Base-by-base conservation (phyloP, 2,888 invertebrate genomes). In the Pyrocoelia pectoralis region DNA sequence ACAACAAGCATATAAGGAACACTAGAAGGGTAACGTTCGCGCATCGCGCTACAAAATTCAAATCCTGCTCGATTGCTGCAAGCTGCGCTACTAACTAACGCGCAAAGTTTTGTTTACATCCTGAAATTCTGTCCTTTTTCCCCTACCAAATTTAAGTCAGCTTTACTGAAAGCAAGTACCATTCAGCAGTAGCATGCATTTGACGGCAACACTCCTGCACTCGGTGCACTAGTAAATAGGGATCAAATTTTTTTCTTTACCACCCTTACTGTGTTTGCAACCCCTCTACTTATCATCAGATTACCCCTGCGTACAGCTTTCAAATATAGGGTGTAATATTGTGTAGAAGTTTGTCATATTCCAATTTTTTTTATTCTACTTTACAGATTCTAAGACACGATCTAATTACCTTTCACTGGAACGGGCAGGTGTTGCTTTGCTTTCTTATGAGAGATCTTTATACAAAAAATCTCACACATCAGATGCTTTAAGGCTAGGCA, bases 1-100 rank as follows among this genome's bases (percentile, higher is more conserved):
- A 56, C 72, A 33, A 10, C 33, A 68, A 69, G 54, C 67, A 69
- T 69, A 65, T 67, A 66, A 60, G 68, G 67, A 68, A 64, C 70
- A 72, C 72, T 71, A 66, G 63, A 68, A 67, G 60, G 57, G 61
- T 60, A 59, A 56, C 51, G 63, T 58, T 62, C 57, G 65, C 67
- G 70, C 66, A 66, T 64, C 72, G 67, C 68, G 65, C 61, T 66
- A 66, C 63, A 70, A 72, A 66, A 68, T 72, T 71, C 68, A 72
- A 72, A 72, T 65, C 64, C 68, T 66, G 71, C 72, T 72, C 72
- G 68, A 72, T 71, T 71, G 65, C 67, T 67, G 61, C 65, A 65
- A 68, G 71, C 69, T 72, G 72, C 72, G 72, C 70, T 33, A 38
- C 48, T 8, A 40, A 49, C 38, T 56, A 43, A 18, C 38, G 71